Base-by-base conservation (phyloP, 2,888 invertebrate genomes). In the Horisme vitalbata region DNA sequence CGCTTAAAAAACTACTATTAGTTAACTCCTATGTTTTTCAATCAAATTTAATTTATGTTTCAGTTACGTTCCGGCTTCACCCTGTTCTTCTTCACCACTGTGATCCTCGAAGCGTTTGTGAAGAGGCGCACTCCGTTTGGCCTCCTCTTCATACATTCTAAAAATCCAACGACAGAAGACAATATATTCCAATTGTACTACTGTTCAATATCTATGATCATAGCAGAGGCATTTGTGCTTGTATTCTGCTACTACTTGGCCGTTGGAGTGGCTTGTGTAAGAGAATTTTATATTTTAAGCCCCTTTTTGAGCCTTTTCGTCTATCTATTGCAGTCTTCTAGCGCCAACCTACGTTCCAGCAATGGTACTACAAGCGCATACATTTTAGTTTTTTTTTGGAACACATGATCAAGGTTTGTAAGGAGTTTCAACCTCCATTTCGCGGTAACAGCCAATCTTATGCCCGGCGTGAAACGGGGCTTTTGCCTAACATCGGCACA, bases 11-110 rank as follows among this genome's bases (percentile, higher is more conserved):
- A n/a, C n/a, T n/a, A n/a, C n/a, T n/a, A n/a, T n/a, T n/a, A n/a
- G n/a, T n/a, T n/a, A n/a, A n/a, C n/a, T n/a, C n/a, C n/a, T n/a
- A n/a, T n/a, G n/a, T n/a, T n/a, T n/a, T n/a, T n/a, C n/a, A n/a
- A n/a, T n/a, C n/a, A n/a, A n/a, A n/a, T n/a, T 18, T 18, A 18
- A 6, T 18, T 56, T 3, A 18, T 55, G 6, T 18, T 55, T 18
- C 60, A 80, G 80, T 4, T 65, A 0, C 76, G 80, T 3, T 44
- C 72, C 2, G 1, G 67, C 0, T 62, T 66, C 45, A 61, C 44
- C 31, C 18, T 68, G 0, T 1, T 60, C 0, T 74, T 77, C 59
- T 67, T 64, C 27, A 8, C 63, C 0, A 23, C 57, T 4, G 56
- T 63, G 1, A 43, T 68, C 2, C 38, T 68, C 1, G 66, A 70